Conservation (phyloP, 2,888 invertebrate species). For the Trissonchulus latispiculum region DNA sequence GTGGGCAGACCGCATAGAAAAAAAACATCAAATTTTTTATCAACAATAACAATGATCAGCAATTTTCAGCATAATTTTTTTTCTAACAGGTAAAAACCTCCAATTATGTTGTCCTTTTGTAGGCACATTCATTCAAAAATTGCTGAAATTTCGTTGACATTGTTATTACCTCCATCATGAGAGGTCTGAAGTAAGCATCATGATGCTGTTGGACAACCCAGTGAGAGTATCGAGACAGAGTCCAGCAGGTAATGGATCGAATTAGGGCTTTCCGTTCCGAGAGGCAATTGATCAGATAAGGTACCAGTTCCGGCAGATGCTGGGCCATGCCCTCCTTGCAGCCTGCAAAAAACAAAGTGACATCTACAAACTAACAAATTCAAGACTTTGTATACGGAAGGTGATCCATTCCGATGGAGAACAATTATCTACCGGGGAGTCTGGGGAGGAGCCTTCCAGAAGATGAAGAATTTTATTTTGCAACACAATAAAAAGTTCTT, state of each 20-base stretch:
- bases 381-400: neutral
- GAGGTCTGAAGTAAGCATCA: constrained; percentile 78
- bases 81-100: too few relatives aligned
- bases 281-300: constrained; percentile 82
- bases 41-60: too few relatives aligned
- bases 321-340: constrained; percentile 93
- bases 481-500: too few relatives aligned
- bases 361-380: constrained; percentile 5
- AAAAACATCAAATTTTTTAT: too few relatives aligned
- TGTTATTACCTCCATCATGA: constrained; percentile 70
- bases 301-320: constrained; percentile 87
- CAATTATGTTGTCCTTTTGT: too few relatives aligned
- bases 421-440: too few relatives aligned
- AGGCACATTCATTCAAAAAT: too few relatives aligned
- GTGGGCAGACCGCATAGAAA: too few relatives aligned
- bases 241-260: constrained; percentile 98
- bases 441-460: too few relatives aligned
- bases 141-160: neutral
- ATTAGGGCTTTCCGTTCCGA: constrained; percentile 90
- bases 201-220: constrained; percentile 96
- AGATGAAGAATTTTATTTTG: too few relatives aligned
- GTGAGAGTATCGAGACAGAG: constrained; percentile 88
- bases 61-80: too few relatives aligned
- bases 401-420: too few relatives aligned
- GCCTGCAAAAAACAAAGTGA: constrained; percentile 48